Conservation (phyloP, 2,888 invertebrate genomes). For the Teleogryllus oceanicus region DNA sequence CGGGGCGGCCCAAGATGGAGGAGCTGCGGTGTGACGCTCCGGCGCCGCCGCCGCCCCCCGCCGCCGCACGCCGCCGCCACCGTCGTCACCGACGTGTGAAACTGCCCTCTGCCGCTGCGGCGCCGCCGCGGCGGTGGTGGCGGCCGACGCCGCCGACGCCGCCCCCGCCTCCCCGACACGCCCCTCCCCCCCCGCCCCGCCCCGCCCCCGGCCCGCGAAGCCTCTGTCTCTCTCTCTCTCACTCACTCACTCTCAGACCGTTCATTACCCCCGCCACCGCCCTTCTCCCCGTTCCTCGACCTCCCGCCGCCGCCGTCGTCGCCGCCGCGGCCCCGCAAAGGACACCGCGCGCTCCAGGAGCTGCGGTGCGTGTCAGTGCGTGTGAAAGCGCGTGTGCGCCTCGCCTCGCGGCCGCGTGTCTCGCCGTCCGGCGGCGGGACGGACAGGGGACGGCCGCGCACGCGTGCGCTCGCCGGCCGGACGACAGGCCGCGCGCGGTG, state of each 20-base stretch:
- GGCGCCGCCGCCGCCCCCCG: slow-evolving; percentile 22
- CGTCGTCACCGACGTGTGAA: slow-evolving; percentile 18
- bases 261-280: neutral
- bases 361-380: too few relatives aligned
- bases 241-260: neutral
- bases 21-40: slow-evolving; percentile 77
- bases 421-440: too few relatives aligned
- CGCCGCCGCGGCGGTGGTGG: neutral
- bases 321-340: too few relatives aligned
- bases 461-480: neutral
- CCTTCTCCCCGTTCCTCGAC: too few relatives aligned
- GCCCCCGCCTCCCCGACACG: neutral
- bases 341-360: too few relatives aligned
- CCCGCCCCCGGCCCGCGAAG: neutral
- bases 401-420: too few relatives aligned
- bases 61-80: neutral
- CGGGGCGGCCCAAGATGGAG: slow-evolving; percentile 59
- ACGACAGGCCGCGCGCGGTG: neutral
- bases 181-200: neutral
- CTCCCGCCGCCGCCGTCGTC: too few relatives aligned
- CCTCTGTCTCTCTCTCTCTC: neutral
- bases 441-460: too few relatives aligned
- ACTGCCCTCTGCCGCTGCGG: neutral
- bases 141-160: neutral
- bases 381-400: too few relatives aligned